Evolutionary conservation across 2,888 invertebrate species (phyloP).

Genomic region (Anthophora plumipes): DNA sequence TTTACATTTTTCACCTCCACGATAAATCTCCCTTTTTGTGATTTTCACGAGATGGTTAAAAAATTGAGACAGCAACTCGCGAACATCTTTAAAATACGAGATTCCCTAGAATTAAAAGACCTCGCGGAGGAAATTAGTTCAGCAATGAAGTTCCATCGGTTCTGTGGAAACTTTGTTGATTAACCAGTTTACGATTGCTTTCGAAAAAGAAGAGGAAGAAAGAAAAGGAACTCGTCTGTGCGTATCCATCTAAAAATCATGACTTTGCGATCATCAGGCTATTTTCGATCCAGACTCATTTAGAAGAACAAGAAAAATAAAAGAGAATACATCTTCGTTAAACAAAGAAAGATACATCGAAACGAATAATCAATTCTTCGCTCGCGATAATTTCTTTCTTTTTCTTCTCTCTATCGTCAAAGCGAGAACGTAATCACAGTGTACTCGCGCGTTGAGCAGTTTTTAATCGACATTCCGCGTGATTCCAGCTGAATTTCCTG

Average conservation of each 20-base stretch:
- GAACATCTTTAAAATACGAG: too few relatives aligned
- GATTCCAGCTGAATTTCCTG: constrained; percentile 38
- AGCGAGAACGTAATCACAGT: constrained; percentile 2
- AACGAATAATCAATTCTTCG: constrained; percentile 8
- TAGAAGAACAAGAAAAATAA: background rate
- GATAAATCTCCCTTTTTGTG: too few relatives aligned
- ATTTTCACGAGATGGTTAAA: too few relatives aligned
- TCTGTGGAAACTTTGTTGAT: constrained; percentile 30
- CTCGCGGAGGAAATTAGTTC: constrained; percentile 28
- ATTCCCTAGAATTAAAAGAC: too few relatives aligned
- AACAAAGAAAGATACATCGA: background rate
- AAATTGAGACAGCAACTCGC: too few relatives aligned
- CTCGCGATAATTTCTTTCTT: background rate
- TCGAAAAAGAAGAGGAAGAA: background rate
- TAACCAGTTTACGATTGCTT: constrained; percentile 34
- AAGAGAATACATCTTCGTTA: constrained; percentile 15
- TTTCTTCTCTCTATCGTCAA: background rate
- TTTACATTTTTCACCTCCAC: too few relatives aligned
- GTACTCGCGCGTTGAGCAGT: constrained; percentile 13
- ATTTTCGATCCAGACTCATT: constrained; percentile 29
- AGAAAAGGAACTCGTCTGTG: background rate
- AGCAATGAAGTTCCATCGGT: constrained; percentile 43
- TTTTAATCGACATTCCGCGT: constrained; percentile 38
- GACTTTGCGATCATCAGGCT: constrained; percentile 9
- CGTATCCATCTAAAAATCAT: background rate